Base-by-base conservation (phyloP, 1,140 invertebrate genomes). In the Euborellia annulipes region DNA sequence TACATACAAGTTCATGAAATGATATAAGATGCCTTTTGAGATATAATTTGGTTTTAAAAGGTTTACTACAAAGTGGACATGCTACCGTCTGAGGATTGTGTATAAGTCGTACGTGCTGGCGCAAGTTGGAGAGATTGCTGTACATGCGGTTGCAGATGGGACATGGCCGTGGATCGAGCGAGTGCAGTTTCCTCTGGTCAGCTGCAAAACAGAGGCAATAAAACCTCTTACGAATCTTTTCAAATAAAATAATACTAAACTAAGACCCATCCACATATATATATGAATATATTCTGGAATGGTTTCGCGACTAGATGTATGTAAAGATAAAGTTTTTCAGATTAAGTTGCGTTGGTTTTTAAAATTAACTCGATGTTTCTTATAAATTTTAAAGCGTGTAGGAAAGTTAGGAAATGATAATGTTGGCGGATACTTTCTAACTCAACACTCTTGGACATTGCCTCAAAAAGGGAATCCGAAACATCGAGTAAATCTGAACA, bases 21-120 rank as follows among this genome's bases (percentile, higher is more conserved):
- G 68, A 71, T 52, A 71, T 65, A 51, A 75, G 64, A 64, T 82
- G 79, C 45, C 79, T 71, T 56, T 77, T 73, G 54, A 82, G 70
- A 63, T 82, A 82, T 55, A 82, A 71, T 68, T 78, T 76, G 59
- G 78, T 81, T 71, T 81, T 81, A 70, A 82, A 82, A 58, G 72
- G 71, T 70, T 79, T 80, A 59, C 72, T 72, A 68, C 79, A 82
- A 52, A 77, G 68, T 58, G 70, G 70, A 68, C 79, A 82, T 61
- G 70, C 72, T 54, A 79, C 77, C 63, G 74, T 76, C 64, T 77
- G 76, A 57, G 79, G 78, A 68, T 78, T 78, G 68, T 82, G 79
- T 66, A 82, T 81, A 52, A 82, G 73, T 58, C 78, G 76, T 69
- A 82, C 79, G 67, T 82, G 79, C 67, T 82, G 79, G 54, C 78